Evolutionary conservation across 2,797 vertebrate genomes (phyloP).

Genomic region (Carduelis carduelis): DNA sequence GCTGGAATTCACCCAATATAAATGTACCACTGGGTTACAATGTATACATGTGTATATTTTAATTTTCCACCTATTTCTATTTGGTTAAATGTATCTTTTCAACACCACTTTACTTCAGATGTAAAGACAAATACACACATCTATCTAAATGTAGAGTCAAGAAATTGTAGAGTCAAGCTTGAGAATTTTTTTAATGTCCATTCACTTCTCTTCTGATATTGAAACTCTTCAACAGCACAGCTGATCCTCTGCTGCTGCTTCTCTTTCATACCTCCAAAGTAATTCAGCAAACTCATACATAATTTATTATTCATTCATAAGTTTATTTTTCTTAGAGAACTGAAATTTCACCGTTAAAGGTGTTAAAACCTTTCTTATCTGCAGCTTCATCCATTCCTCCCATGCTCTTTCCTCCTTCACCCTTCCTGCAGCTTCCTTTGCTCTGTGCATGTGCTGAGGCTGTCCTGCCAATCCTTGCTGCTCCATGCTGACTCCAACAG

Average conservation of each 20-base stretch:
- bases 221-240: not conserved
- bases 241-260: not conserved
- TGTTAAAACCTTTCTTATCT: not conserved
- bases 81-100: not conserved
- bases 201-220: not conserved
- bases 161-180: not conserved
- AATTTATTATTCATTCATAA: not conserved
- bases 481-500: not conserved
- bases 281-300: not conserved
- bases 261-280: not conserved
- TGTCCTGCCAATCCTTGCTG: not conserved
- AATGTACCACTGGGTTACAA: not conserved
- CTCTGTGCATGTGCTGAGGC: not conserved
- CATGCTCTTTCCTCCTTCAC: not conserved
- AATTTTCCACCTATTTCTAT: not conserved
- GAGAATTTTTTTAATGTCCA: not conserved
- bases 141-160: not conserved
- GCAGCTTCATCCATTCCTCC: not conserved
- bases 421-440: not conserved
- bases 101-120: not conserved
- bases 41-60: too few relatives aligned
- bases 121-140: not conserved
- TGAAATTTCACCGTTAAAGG: not conserved
- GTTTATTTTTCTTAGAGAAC: not conserved
- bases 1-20: not conserved